phyloP scores from a whole-genome alignment of 2,797 vertebrate species.

The Typhlichthys eigenmanni region DNA sequence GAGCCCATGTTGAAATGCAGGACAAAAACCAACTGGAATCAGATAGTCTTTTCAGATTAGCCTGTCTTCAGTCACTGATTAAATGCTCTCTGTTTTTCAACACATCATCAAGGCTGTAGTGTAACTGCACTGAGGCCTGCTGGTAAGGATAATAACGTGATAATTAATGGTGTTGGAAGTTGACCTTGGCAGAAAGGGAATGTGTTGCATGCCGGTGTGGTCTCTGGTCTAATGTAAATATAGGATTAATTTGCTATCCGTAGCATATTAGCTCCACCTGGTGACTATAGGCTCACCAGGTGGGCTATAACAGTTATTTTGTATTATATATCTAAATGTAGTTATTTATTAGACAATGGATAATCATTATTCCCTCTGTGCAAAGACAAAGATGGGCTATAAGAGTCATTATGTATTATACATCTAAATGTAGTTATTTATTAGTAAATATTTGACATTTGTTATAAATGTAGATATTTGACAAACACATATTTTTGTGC shows the following conservation, averaged over 20 bases:
- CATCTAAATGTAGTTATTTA: constrained; percentile 46
- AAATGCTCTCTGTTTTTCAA: constrained; percentile 38
- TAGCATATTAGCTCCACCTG: constrained; percentile 73
- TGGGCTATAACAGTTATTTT: too few relatives aligned
- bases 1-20: constrained; percentile 42
- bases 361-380: background rate
- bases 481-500: too few relatives aligned
- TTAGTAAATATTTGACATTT: constrained; percentile 14
- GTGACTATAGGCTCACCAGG: constrained; percentile 51
- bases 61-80: constrained; percentile 31
- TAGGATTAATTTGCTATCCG: constrained; percentile 26
- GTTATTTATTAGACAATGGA: constrained; percentile 37
- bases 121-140: constrained; percentile 38
- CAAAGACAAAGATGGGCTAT: too few relatives aligned
- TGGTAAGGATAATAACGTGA: constrained; percentile 61
- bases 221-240: constrained; percentile 32
- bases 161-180: constrained; percentile 55
- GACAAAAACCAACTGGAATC: constrained; percentile 40
- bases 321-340: constrained; percentile 29
- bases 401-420: too few relatives aligned
- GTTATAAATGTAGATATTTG: too few relatives aligned
- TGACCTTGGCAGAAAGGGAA: constrained; percentile 61
- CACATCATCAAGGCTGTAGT: constrained; percentile 33
- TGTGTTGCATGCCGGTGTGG: constrained; percentile 20
- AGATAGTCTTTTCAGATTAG: constrained; percentile 31